A percentile compares a stretch with the other conserved stretches of the same genome.
Evolutionary conservation across 2,888 invertebrate genomes (phyloP).

Genomic region (Matsumyia berberina): DNA sequence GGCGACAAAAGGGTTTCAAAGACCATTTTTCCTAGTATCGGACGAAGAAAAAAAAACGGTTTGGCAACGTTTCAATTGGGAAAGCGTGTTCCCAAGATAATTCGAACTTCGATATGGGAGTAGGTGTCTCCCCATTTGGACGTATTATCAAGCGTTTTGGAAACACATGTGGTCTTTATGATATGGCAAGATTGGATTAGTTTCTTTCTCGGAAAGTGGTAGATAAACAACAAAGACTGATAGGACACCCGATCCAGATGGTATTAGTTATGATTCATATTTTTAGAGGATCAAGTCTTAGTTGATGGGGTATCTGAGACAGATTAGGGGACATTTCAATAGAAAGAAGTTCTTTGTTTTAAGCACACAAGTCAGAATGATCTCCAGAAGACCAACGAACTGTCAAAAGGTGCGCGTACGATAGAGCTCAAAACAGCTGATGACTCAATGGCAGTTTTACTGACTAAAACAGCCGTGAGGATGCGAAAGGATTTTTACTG

Average conservation of each 20-base stretch:
- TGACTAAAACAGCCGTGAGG: no score
- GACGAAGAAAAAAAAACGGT: conserved; percentile 16
- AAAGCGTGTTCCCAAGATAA: conserved; percentile 11
- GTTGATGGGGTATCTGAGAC: background rate
- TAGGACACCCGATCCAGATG: background rate
- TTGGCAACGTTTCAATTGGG: conserved; percentile 28
- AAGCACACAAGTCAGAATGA: no score
- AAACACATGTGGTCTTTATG: conserved; percentile 35
- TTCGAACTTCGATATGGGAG: background rate
- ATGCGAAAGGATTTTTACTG: no score
- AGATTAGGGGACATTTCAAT: background rate
- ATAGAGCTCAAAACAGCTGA: no score
- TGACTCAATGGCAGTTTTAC: no score
- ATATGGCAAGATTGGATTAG: conserved; percentile 6
- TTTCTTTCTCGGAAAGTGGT: background rate
- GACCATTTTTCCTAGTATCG: conserved; percentile 31
- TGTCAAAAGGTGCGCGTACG: no score
- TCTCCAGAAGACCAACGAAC: no score
- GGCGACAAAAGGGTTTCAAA: conserved; percentile 57
- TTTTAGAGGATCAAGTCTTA: background rate
- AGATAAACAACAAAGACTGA: conserved; percentile 1
- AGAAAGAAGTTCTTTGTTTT: background rate
- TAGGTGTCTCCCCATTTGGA: background rate
- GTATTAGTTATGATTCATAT: background rate
- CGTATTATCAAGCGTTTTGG: conserved; percentile 15